Conservation (phyloP, 2,113 vertebrate species). For the Cyanoliseus patagonus region DNA sequence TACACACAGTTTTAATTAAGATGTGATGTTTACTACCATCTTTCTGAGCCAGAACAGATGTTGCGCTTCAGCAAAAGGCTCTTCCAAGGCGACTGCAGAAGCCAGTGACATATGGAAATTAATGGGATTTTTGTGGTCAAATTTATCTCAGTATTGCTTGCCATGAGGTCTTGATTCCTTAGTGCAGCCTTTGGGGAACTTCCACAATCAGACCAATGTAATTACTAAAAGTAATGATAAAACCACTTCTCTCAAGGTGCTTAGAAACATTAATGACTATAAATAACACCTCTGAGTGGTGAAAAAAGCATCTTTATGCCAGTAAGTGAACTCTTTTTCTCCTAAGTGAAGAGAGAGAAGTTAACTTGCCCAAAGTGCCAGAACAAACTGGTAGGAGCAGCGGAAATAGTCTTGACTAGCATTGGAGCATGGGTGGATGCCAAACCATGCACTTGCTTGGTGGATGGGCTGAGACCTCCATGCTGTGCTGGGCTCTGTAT, state of each 20-base stretch:
- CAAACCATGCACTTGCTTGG: rapidly evolving
- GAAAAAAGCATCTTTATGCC: neutral
- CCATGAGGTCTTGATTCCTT: neutral
- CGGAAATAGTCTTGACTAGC: neutral
- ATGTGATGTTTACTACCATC: constrained; percentile 14
- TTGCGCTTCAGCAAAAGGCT: neutral
- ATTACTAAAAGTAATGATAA: neutral
- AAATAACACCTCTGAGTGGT: neutral
- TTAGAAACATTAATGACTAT: neutral
- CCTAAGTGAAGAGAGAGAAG: neutral
- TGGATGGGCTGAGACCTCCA: neutral
- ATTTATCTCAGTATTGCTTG: neutral
- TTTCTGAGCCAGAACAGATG: constrained; percentile 55
- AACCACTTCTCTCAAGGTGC: neutral
- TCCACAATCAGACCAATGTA: neutral
- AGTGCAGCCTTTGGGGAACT: neutral
- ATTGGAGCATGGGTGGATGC: neutral
- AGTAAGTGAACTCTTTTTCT: neutral
- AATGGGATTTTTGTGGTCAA: constrained; percentile 37
- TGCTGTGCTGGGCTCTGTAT: rapidly evolving
- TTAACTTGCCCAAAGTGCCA: neutral
- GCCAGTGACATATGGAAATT: constrained; percentile 46
- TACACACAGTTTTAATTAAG: constrained; percentile 41
- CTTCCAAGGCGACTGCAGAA: neutral
- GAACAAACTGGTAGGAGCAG: neutral